Base-by-base conservation (phyloP, 2,113 vertebrate genomes). In the Micronycteris hirsuta region DNA sequence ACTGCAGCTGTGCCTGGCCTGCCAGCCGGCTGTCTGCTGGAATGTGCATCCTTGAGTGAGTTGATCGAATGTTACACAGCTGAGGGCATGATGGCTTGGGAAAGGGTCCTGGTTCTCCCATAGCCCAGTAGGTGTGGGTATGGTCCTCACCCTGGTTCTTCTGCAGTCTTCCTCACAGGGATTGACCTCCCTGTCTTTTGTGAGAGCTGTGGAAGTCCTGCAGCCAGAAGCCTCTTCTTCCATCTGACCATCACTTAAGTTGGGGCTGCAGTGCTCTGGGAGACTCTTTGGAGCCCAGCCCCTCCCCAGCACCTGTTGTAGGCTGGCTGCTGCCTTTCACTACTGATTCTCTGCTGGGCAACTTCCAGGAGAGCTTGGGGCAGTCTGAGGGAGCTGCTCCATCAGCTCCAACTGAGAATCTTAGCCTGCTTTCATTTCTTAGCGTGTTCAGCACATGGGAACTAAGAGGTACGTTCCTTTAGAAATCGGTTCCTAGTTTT, bases 281-380 rank as follows among this genome's bases (percentile, higher is more conserved):
- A 56, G 26, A 54, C 43, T n/a, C 47, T n/a, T 9, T 7, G 52
- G 52, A 63, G 45, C 68, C 74, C 41, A 63, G 76, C 47, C 71
- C 82, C 63, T 76, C 43, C 82, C 74, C 1, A 86, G 73, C 94
- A 96, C 76, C 86, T 93, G 93, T 88, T 61, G 87, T 85, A 54
- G 76, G 47, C 54, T 43, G 68, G 70, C n/a, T 33, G 5, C 81
- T 90, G 67, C 74, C 58, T 93, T 94, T 86, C 15, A 65, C 81
- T 96, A 22, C 38, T 71, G 56, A 81, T 87, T 93, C 43, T 83
- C 68, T 85, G 65, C 84, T 77, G 54, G 89, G 83, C 5, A 0
- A 67, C 65, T 92, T 90, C 81, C 38, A 61, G 36, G 33, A 67
- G 90, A 77, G 70, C 31, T 68, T 4, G 3, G 6, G 1, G 49